Percentiles rank a stretch among this genome's conserved stretches.
Evolutionary conservation across 2,113 vertebrate species (phyloP).

Genomic region (Albula goreensis): DNA sequence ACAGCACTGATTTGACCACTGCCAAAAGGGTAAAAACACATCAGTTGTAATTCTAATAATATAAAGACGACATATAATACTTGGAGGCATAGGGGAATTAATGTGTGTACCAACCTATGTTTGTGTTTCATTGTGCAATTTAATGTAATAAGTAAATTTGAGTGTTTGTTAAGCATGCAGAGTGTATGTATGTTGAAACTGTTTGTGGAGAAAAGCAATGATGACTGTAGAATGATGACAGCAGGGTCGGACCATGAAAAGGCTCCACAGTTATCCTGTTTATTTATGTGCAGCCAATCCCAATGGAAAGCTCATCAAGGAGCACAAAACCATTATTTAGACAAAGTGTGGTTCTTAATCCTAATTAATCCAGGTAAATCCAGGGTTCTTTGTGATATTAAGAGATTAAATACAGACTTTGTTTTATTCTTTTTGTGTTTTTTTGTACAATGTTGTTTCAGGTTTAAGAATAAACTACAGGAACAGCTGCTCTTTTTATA

Average conservation of each 20-base stretch:
- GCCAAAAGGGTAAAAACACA: neutral
- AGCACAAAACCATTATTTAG: neutral
- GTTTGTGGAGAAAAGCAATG: neutral
- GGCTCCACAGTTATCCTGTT: neutral
- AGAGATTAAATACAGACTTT: neutral
- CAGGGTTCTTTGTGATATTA: neutral
- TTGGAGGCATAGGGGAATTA: neutral
- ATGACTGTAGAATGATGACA: neutral
- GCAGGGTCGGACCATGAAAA: neutral
- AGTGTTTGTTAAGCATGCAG: neutral
- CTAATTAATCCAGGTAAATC: conserved; percentile 4
- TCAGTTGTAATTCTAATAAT: neutral
- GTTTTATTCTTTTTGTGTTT: neutral
- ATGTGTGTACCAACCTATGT: neutral
- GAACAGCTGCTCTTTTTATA: too few relatives aligned
- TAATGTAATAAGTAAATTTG: neutral
- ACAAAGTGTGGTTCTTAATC: neutral
- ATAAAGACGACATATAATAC: neutral
- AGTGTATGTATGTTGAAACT: neutral
- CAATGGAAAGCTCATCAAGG: neutral
- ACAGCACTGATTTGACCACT: neutral
- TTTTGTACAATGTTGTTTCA: neutral
- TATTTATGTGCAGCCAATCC: neutral
- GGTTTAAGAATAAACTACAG: neutral
- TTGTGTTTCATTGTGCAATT: neutral